These are phyloP conservation scores for Piliocolobus tephrosceles DNA, from an alignment of 2,113 vertebrate genomes.

Conservation along the genomic window DNA sequence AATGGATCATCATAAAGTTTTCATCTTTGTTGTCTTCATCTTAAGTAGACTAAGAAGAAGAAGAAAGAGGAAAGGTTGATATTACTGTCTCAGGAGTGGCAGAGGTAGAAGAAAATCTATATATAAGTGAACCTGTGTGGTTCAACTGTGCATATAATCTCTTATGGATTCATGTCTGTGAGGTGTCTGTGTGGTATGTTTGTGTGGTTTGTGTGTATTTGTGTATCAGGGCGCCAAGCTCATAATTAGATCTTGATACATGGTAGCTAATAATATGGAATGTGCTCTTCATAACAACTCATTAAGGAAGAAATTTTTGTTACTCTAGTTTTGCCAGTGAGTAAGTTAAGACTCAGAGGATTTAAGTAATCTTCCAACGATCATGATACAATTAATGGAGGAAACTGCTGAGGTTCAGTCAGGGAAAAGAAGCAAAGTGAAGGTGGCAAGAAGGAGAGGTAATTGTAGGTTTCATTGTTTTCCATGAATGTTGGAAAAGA, in stretches of 20 bases:
- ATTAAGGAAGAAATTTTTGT: slow-evolving; percentile 21
- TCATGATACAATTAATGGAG: not conserved
- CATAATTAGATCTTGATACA: not conserved
- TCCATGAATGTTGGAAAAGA: not conserved
- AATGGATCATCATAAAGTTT: not conserved
- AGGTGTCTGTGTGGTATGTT: not conserved
- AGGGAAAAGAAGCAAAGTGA: not conserved
- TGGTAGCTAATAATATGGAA: not conserved
- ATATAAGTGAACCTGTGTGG: not conserved
- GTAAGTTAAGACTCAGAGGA: slow-evolving; percentile 35
- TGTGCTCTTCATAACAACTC: not conserved
- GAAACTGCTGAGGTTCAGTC: not conserved
- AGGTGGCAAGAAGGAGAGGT: not conserved
- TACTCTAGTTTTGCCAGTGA: slow-evolving; percentile 24
- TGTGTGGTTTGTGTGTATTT: not conserved
- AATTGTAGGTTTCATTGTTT: not conserved
- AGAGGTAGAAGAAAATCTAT: not conserved
- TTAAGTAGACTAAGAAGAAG: not conserved
- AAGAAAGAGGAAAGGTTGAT: not conserved
- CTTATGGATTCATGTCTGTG: not conserved
- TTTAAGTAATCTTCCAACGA: not conserved
- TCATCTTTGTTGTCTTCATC: not conserved
- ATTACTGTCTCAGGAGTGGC: not conserved
- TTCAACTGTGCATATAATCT: not conserved
- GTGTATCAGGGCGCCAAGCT: not conserved